These are phyloP conservation scores for Serrognathus titanus DNA, from an alignment of 2,888 invertebrate species.

Conservation along the genomic window DNA sequence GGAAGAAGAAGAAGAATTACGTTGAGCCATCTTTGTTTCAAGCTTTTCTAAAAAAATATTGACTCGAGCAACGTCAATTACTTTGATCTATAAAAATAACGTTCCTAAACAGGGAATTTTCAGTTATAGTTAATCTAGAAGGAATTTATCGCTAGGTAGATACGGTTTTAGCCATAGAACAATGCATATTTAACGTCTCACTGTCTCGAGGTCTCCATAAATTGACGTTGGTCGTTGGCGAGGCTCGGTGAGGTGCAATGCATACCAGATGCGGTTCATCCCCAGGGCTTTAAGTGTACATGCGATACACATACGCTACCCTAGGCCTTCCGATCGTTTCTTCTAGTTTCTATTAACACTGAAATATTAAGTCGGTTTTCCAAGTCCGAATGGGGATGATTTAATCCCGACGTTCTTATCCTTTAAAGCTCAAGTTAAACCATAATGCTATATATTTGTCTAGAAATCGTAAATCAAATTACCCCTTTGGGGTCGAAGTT, in stretches of 20 bases:
- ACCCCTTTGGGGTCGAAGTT: neutral
- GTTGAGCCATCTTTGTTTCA: too few species aligned
- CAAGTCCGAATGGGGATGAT: neutral
- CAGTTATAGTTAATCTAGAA: too few species aligned
- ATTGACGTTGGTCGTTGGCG: conserved; percentile 11
- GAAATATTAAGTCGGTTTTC: too few species aligned
- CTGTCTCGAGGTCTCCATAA: conserved; percentile 16
- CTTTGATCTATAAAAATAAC: too few species aligned
- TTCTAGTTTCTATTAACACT: too few species aligned
- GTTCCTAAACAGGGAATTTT: too few species aligned
- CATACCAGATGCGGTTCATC: conserved; percentile 21
- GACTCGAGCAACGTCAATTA: too few species aligned
- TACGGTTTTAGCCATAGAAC: neutral
- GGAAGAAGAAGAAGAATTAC: too few species aligned
- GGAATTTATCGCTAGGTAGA: too few species aligned
- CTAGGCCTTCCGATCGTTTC: neutral
- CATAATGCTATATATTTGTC: neutral
- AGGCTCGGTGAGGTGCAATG: conserved; percentile 18
- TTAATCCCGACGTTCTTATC: neutral
- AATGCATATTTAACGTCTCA: conserved; percentile 17
- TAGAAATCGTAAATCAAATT: conserved; percentile 1
- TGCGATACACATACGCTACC: conserved; percentile 8
- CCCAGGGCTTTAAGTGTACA: conserved; percentile 12
- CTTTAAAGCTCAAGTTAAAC: neutral
- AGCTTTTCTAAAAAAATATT: too few species aligned